These are phyloP conservation scores for Hybos culiciformis DNA, from an alignment of 2,888 invertebrate species.

Conservation along the genomic window DNA sequence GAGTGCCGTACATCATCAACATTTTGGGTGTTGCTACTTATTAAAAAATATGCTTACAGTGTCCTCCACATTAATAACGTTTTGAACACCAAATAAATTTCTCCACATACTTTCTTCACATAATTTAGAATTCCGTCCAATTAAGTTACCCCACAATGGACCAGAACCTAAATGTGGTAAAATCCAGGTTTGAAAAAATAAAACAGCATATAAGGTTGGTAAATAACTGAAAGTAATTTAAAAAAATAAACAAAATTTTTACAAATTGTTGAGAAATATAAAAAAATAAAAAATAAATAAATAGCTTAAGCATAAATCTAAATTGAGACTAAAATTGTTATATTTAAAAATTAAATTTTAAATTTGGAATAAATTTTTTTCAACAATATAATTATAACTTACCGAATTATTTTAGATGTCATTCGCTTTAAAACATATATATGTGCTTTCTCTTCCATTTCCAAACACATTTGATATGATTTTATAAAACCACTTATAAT, in stretches of 20 bases:
- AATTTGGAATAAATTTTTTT: slow-evolving; percentile 18
- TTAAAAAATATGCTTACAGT: slow-evolving; percentile 39
- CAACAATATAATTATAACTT: slow-evolving; percentile 34
- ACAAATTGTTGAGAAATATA: background rate
- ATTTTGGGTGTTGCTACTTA: too few relatives aligned
- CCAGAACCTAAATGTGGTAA: slow-evolving; percentile 50
- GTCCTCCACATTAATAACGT: slow-evolving; percentile 52
- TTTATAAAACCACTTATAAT: slow-evolving; percentile 51
- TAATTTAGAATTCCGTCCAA: slow-evolving; percentile 47
- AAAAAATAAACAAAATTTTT: background rate
- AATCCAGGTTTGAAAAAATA: slow-evolving; percentile 53
- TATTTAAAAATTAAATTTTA: too few relatives aligned
- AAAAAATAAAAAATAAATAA: background rate
- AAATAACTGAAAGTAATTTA: slow-evolving; percentile 39
- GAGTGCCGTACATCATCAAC: too few relatives aligned
- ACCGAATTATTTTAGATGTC: slow-evolving; percentile 49
- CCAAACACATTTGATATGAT: slow-evolving; percentile 45
- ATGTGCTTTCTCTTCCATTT: slow-evolving; percentile 39
- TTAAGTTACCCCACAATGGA: slow-evolving; percentile 51
- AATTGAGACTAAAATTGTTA: too few relatives aligned
- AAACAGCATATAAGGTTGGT: slow-evolving; percentile 46
- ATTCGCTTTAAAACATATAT: slow-evolving; percentile 44
- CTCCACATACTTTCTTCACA: slow-evolving; percentile 56
- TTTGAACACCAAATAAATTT: slow-evolving; percentile 52
- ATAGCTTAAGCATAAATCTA: background rate